Evolutionary conservation across 2,113 vertebrate species (phyloP), one percentile per base, ranked within the genome.

Genomic region (Gobiocypris rarus): DNA sequence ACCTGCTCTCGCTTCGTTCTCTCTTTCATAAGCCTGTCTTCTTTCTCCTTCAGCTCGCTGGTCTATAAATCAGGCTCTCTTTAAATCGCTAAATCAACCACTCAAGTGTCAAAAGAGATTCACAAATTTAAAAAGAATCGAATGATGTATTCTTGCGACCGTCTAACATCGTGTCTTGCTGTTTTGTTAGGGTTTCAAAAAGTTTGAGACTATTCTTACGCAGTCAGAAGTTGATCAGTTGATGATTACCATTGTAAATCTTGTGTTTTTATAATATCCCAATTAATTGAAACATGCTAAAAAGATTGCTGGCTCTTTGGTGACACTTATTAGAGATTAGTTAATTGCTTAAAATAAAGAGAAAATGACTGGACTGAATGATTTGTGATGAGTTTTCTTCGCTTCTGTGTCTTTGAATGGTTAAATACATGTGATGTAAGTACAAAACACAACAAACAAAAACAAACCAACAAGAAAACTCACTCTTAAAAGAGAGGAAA

Each of bases 31-130:
- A 75, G 45, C 78, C 86, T 85, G 85, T 88, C 84, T 86, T 87
- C 87, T 86, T 79, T 50, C 61, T 61, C n/a, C 54, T 17, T 26
- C 38, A 34, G 22, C 15, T 59, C 59, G 81, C 26, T 2, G 24
- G n/a, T 81, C 70, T 50, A 56, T 84, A 84, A 88, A 90, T 91
- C 91, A 90, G 87, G 86, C 92, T 84, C 92, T 83, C 91, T 87
- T 88, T 84, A 28, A 75, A 86, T 89, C 88, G 82, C 78, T 87
- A 84, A 85, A 83, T 89, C 86, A 89, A 83, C 87, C 84, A 85
- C 28, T 76, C 54, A 88, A 58, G 86, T 69, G 59, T 11, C 87
- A 48, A 86, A 65, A 79, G 78, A 89, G 86, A 91, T 69, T 90
- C 81, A 84, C 75, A 85, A 84, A 89, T 87, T 78, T 9, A 56